A percentile compares a stretch with the other conserved stretches of the same genome.
These are phyloP conservation scores for Polydesmus complanatus DNA, from an alignment of 2,888 invertebrate species.

Conservation along the genomic window DNA sequence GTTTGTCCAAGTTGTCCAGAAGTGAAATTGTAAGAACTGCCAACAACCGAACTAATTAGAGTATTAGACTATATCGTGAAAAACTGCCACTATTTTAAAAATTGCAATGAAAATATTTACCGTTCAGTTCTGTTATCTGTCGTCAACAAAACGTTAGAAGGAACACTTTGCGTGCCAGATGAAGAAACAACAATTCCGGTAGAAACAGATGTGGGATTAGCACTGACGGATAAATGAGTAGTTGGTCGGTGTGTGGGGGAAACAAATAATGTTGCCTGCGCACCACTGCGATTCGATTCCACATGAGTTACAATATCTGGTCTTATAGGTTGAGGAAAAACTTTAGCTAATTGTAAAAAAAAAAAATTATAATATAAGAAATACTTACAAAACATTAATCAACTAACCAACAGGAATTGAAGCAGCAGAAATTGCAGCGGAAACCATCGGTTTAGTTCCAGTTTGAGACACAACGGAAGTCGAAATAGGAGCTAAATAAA, in stretches of 20 bases:
- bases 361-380: not conserved
- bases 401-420: slow-evolving; percentile 17
- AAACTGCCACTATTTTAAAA: no score
- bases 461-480: slow-evolving; percentile 4
- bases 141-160: not conserved
- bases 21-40: no score
- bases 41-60: no score
- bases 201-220: slow-evolving; percentile 19
- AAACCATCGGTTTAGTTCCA: not conserved
- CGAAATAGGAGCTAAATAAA: not conserved
- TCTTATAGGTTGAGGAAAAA: slow-evolving; percentile 16
- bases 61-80: no score
- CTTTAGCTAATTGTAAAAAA: no score
- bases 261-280: slow-evolving; percentile 10
- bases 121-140: slow-evolving; percentile 7
- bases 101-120: not conserved
- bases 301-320: slow-evolving; percentile 3
- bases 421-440: slow-evolving; percentile 1
- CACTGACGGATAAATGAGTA: slow-evolving; percentile 22
- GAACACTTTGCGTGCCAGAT: slow-evolving; percentile 7
- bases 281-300: not conserved
- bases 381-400: not conserved
- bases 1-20: no score
- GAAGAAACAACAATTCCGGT: slow-evolving; percentile 21
- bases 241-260: slow-evolving; percentile 24